These are phyloP conservation scores for Metallyticus violacea DNA, from an alignment of 2,888 invertebrate species.

Conservation along the genomic window DNA sequence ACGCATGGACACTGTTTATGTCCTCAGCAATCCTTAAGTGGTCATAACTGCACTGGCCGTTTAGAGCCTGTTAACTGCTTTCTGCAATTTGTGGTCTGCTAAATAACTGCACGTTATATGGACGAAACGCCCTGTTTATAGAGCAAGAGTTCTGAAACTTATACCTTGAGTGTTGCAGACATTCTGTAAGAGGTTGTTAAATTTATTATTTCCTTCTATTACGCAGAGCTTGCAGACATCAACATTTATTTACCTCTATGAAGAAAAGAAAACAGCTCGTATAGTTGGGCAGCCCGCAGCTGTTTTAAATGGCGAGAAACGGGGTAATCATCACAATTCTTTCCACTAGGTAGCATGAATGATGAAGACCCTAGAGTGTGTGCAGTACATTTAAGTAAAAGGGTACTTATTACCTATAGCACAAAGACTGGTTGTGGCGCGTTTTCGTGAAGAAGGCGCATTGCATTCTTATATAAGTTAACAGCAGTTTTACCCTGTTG, in stretches of 20 bases:
- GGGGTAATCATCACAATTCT: too few species aligned
- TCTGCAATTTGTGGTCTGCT: neutral
- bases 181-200: neutral
- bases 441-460: too few species aligned
- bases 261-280: neutral
- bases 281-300: too few species aligned
- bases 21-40: neutral
- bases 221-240: too few species aligned
- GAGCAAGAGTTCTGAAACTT: neutral
- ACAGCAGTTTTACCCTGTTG: too few species aligned
- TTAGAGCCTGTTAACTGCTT: neutral
- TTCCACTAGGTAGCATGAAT: too few species aligned
- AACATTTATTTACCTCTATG: neutral
- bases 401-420: too few species aligned
- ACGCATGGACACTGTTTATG: neutral
- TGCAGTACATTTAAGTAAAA: too few species aligned
- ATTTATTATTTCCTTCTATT: neutral
- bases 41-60: neutral
- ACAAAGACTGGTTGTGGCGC: too few species aligned
- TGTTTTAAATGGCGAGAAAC: too few species aligned
- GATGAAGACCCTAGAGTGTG: too few species aligned
- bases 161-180: neutral
- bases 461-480: too few species aligned
- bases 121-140: neutral
- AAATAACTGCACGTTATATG: neutral